Base-by-base conservation (phyloP, 2,888 invertebrate species). In the Malthinus seriepunctatus region DNA sequence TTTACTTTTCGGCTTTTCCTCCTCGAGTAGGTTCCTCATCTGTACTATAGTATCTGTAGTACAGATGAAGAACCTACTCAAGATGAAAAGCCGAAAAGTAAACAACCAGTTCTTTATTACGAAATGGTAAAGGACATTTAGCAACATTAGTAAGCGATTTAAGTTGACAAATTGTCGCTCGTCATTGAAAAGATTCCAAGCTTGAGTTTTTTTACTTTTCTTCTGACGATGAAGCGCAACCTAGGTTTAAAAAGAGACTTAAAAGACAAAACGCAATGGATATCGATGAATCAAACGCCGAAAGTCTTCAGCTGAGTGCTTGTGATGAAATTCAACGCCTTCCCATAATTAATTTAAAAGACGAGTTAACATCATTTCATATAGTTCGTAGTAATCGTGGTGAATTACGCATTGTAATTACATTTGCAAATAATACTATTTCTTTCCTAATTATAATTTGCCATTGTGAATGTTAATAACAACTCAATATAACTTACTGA, bases 181-280 rank as follows among this genome's bases (percentile, higher is more conserved):
- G 93, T 74, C 91, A 93, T 73, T 96, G 96, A 1, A 88, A 87
- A 8, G 93, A 95, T 71, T 85, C 87, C 52, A 78, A 85, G 15
- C 79, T 97, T 10, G 97, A 98, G 79, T 78, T 93, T 51, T 97
- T 94, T 74, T 82, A 86, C 38, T 88, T 98, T 67, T 86, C 90
- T 69, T 79, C 87, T 0, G 87, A 90, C 12, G 88, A 89, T 8
- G 91, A 94, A 71, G 86, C 91, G 0, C 83, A 85, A 62, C 78
- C 80, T 23, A 86, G 89, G 62, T 81, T 89, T 70, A 82, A 85
- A 31, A 96, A 95, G 78, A 83, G 95, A 37, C 75, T 90, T 45
- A 91, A 90, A 70, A 76, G 73, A 82, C 66, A 67, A 48, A 59
- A 65, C 49, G 54, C 52, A 34, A 67, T 64, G 61, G 73, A 72